Evolutionary conservation across 2,888 invertebrate genomes (phyloP).

Genomic region (Ectemnius lituratus): DNA sequence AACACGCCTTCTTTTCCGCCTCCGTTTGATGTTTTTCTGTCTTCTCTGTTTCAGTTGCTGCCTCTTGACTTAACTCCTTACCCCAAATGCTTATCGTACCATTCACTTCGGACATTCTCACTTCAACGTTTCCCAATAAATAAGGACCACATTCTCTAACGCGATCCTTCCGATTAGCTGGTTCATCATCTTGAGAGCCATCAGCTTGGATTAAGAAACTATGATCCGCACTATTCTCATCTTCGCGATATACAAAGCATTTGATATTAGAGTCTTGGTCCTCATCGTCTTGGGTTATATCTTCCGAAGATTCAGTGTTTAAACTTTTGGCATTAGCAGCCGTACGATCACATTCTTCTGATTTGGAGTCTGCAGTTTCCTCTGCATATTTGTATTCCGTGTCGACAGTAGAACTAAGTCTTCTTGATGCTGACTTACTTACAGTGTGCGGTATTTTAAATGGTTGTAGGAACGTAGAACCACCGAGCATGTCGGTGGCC

Average conservation of each 20-base stretch:
- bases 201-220: conserved; percentile 73
- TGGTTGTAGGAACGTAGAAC: conserved; percentile 57
- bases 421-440: conserved; percentile 32
- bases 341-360: conserved; percentile 18
- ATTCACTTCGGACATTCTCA: conserved; percentile 74
- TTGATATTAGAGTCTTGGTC: conserved; percentile 68
- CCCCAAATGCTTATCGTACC: conserved; percentile 76
- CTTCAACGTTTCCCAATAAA: conserved; percentile 73
- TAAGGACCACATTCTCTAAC: conserved; percentile 75
- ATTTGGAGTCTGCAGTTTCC: conserved; percentile 11
- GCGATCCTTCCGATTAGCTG: conserved; percentile 49
- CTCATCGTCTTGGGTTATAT: conserved; percentile 38
- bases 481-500: conserved; percentile 63
- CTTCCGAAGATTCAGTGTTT: conserved; percentile 18
- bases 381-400: conserved; percentile 27
- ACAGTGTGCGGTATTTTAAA: conserved; percentile 68
- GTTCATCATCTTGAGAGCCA: conserved; percentile 46
- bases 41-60: conserved; percentile 44
- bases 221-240: conserved; percentile 66
- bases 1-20: conserved; percentile 31
- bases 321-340: conserved; percentile 16
- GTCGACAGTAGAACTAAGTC: background rate
- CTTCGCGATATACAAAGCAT: conserved; percentile 71
- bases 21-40: conserved; percentile 51
- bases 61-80: conserved; percentile 65